Base-by-base conservation (phyloP, 2,888 invertebrate species). In the Erpobdella octoculata region DNA sequence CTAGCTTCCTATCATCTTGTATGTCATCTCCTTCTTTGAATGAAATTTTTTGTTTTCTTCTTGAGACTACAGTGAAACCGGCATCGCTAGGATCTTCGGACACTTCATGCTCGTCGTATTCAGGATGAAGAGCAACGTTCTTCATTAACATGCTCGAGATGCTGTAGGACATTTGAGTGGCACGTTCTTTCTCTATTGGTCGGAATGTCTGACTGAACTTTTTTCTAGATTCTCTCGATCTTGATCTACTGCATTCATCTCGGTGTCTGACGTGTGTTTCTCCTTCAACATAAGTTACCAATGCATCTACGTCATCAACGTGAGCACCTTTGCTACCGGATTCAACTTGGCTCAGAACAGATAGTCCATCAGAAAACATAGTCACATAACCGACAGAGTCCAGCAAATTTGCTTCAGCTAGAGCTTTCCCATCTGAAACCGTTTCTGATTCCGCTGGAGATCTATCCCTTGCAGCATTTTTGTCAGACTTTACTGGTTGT, bases 281-380 rank as follows among this genome's bases (percentile, higher is more conserved):
- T 0, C 68, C 68, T n/a, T 41, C 33, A 5, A 68, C 48, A 33
- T 68, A 68, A 1, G 41, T 31, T 31, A 68, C 68, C 68, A 68
- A 33, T 21, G 21, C 31, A 33, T 68, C 68, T 33, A 46, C 41
- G 48, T 48, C 41, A 25, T 67, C 62, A 18, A 41, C 18, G 41
- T 41, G 41, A 41, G 41, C 41, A 41, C 41, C 41, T 41, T 41
- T 41, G 9, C 9, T 41, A 18, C 41, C 41, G 18, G 41, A 41
- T 18, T 41, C 41, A 9, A 41, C 9, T 41, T 41, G 41, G 41
- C 18, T 41, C 18, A 41, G 41, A 9, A 41, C 41, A 12, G 9
- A 9, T 18, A 41, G 18, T 12, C 41, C 41, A 12, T 41, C 41
- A 18, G 9, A 25, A 9, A 25, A 53, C 18, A 25, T 28, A 8